Evolutionary conservation across 1,140 invertebrate species (phyloP).

Genomic region (Daktulosphaira vitifoliae): DNA sequence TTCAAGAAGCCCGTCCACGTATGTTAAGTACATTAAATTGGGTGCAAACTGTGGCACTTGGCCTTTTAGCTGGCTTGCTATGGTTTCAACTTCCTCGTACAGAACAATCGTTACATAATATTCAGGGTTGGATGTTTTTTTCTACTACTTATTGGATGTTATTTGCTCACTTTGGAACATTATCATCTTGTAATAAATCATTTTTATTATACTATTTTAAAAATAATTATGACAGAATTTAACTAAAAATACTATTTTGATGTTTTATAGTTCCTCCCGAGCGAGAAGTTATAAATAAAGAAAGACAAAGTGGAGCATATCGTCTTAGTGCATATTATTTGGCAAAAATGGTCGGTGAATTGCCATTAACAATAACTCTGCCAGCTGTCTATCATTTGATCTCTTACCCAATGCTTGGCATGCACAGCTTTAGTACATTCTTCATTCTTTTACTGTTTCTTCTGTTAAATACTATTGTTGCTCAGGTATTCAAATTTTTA

Average conservation of each 20-base stretch:
- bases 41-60: conserved; percentile 67
- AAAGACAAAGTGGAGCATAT: conserved; percentile 70
- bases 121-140: conserved; percentile 82
- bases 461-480: conserved; percentile 66
- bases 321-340: conserved; percentile 75
- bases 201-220: too few relatives aligned
- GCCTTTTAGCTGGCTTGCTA: conserved; percentile 63
- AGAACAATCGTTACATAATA: conserved; percentile 66
- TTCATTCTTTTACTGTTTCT: conserved; percentile 62
- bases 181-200: conserved; percentile 68
- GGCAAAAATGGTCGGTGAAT: conserved; percentile 76
- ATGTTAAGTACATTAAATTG: conserved; percentile 75
- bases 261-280: conserved; percentile 62
- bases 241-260: not conserved
- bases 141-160: conserved; percentile 81
- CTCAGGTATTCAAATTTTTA: conserved; percentile 49
- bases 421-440: conserved; percentile 55
- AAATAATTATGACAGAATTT: too few relatives aligned
- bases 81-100: conserved; percentile 69
- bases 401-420: conserved; percentile 68
- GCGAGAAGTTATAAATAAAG: conserved; percentile 74
- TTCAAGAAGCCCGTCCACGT: conserved; percentile 64
- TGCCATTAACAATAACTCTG: conserved; percentile 65
- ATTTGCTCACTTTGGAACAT: conserved; percentile 70
- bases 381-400: conserved; percentile 71